These are phyloP conservation scores for Acleris sparsana DNA, from an alignment of 2,888 invertebrate genomes.

Conservation along the genomic window DNA sequence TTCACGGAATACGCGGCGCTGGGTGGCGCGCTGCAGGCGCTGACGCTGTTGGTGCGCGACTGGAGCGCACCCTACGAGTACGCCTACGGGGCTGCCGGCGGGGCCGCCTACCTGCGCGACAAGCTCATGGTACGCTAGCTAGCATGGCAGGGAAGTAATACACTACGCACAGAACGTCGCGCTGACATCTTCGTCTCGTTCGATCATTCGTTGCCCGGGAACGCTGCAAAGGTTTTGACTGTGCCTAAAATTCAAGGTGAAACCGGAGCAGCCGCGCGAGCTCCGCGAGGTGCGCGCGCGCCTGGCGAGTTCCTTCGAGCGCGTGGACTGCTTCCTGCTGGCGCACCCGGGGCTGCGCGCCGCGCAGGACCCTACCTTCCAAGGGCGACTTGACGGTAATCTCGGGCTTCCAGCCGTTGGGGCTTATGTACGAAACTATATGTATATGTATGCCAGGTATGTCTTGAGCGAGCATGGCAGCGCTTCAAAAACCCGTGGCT, in stretches of 20 bases:
- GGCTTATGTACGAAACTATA: too few relatives aligned
- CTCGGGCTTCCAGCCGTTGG: too few relatives aligned
- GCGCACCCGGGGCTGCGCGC: slow-evolving; percentile 96
- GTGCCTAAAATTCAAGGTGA: slow-evolving; percentile 63
- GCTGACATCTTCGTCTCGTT: neutral
- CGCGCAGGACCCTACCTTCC: slow-evolving; percentile 94
- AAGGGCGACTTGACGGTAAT: slow-evolving; percentile 89
- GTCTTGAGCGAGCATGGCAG: too few relatives aligned
- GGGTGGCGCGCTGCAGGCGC: slow-evolving; percentile 91
- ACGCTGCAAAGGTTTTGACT: neutral
- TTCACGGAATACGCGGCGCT: slow-evolving; percentile 97
- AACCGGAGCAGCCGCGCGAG: slow-evolving; percentile 93
- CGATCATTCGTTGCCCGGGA: too few relatives aligned
- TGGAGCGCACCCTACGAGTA: slow-evolving; percentile 97
- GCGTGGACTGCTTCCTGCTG: slow-evolving; percentile 95
- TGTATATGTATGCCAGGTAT: too few relatives aligned
- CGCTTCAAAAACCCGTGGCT: too few relatives aligned
- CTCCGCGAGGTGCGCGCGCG: slow-evolving; percentile 92
- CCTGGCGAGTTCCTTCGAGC: slow-evolving; percentile 93
- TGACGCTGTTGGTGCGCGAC: slow-evolving; percentile 92
- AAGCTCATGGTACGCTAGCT: slow-evolving; percentile 85
- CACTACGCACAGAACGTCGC: neutral
- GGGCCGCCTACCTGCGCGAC: slow-evolving; percentile 89
- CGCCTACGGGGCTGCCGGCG: slow-evolving; percentile 92
- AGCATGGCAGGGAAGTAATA: too few relatives aligned